A percentile compares a stretch with the other conserved stretches of the same genome.
These are phyloP conservation scores for Drosophila burlai DNA, from an alignment of 1,140 invertebrate genomes.

Conservation along the genomic window DNA sequence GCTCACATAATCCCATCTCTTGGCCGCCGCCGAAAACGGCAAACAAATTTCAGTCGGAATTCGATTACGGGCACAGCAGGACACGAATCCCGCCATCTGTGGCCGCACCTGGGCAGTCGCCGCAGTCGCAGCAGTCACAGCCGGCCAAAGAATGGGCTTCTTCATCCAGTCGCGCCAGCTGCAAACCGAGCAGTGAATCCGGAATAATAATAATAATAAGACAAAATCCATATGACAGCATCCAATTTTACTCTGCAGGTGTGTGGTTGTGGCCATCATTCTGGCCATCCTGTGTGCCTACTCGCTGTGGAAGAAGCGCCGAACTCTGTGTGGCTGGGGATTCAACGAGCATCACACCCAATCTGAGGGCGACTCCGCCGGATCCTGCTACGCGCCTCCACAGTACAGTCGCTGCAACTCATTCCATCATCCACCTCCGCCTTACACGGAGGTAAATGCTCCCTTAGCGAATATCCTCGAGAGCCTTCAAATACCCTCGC, in stretches of 20 bases:
- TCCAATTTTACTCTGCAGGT: slow-evolving; percentile 85
- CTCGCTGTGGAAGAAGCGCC: slow-evolving; percentile 88
- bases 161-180: slow-evolving; percentile 66
- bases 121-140: not conserved
- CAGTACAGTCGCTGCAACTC: slow-evolving; percentile 92
- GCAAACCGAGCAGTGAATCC: slow-evolving; percentile 65
- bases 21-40: slow-evolving; percentile 68
- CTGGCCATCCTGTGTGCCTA: slow-evolving; percentile 88
- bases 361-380: slow-evolving; percentile 90
- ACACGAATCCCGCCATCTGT: slow-evolving; percentile 21
- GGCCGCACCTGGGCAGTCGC: not conserved
- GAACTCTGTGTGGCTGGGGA: slow-evolving; percentile 86
- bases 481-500: not conserved
- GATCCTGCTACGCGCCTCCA: slow-evolving; percentile 91
- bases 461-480: not conserved
- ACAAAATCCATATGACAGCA: not conserved
- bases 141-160: slow-evolving; percentile 59
- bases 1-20: slow-evolving; percentile 75
- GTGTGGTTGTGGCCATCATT: slow-evolving; percentile 87
- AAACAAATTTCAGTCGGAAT: slow-evolving; percentile 67
- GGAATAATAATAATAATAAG: not conserved
- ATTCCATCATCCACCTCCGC: slow-evolving; percentile 91
- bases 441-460: slow-evolving; percentile 91
- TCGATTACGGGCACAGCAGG: slow-evolving; percentile 65
- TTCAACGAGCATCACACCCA: slow-evolving; percentile 85